Conservation (phyloP, 2,888 invertebrate genomes). For the Leucophenga montana region DNA sequence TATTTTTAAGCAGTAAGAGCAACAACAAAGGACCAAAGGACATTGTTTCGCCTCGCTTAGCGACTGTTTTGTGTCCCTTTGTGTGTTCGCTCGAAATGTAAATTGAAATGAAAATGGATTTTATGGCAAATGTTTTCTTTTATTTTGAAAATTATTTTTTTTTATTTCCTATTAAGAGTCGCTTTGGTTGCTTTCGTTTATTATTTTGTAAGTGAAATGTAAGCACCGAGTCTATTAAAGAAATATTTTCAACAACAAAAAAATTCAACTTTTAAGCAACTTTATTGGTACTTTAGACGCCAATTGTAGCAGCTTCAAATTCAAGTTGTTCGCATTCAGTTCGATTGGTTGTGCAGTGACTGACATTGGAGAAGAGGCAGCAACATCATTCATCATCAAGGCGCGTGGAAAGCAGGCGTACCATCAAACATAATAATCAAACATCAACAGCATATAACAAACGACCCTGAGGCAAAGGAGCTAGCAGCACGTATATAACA, state of each 20-base stretch:
- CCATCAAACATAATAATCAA: constrained; percentile 66
- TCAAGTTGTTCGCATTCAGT: not conserved
- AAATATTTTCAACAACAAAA: too few species aligned
- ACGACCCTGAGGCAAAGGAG: constrained; percentile 46
- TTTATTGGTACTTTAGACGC: too few species aligned
- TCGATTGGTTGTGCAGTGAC: not conserved
- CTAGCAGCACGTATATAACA: not conserved
- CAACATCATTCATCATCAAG: constrained; percentile 58
- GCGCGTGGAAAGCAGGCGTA: constrained; percentile 45
- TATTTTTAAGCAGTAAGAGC: not conserved
- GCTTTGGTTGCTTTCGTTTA: not conserved
- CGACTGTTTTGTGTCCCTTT: not conserved
- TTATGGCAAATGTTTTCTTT: too few species aligned
- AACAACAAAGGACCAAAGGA: not conserved
- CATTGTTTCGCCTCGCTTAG: not conserved
- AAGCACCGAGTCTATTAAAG: not conserved
- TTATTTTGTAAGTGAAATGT: constrained; percentile 6
- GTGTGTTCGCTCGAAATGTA: not conserved
- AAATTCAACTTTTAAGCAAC: too few species aligned
- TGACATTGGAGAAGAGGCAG: constrained; percentile 46
- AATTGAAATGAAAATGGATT: constrained; percentile 4
- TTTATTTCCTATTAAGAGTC: too few species aligned
- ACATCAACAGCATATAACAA: constrained; percentile 60
- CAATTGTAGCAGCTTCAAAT: too few species aligned
- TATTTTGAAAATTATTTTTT: too few species aligned